Evolutionary conservation across 2,797 vertebrate species (phyloP), one percentile per base, ranked within the genome.

Genomic region (Rhadinocentrus ornatus): DNA sequence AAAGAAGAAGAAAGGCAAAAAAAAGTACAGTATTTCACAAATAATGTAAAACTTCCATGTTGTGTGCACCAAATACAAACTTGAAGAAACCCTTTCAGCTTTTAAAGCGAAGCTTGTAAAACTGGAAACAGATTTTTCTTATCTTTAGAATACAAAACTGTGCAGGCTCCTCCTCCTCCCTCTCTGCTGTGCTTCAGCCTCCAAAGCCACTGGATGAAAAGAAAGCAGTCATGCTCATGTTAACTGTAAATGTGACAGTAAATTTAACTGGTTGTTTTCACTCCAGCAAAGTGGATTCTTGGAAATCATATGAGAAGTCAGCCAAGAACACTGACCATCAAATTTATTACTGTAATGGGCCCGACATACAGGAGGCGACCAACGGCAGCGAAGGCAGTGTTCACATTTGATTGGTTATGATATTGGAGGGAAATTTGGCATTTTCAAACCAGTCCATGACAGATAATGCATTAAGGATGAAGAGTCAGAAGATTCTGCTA

Each of bases 111-210:
- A 11, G 12, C n/a, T 50, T 24, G 10, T 50, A 11, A 24, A 24
- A 6, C 11, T 26, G 24, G n/a, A 52, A 26, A 52, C 10, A 52
- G 11, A 26, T 26, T 52, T 24, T 5, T 26, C 22, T 52, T 24
- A 22, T 52, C 50, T 52, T 52, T 3, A 52, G 24, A 52, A 24
- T 24, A 24, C 12, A 52, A 52, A 20, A 2, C 6, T 44, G 16
- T 20, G 16, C 2, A 3, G 7, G 15, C 4, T 35, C 6, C 13
- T 41, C 6, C 13, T 41, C 12, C 10, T 60, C 37, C 37, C 58
- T 44, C 24, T 61, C 58, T 61, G 58, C 35, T 60, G 35, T 60
- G 58, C 58, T 60, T 60, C 6, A 18, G 35, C 58, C 65, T 79
- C 73, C 73, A 37, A 75, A 72, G n/a, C 46, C 46, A 48, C 46